Evolutionary conservation across 1,140 invertebrate species (phyloP).

Genomic region (Atta texana): DNA sequence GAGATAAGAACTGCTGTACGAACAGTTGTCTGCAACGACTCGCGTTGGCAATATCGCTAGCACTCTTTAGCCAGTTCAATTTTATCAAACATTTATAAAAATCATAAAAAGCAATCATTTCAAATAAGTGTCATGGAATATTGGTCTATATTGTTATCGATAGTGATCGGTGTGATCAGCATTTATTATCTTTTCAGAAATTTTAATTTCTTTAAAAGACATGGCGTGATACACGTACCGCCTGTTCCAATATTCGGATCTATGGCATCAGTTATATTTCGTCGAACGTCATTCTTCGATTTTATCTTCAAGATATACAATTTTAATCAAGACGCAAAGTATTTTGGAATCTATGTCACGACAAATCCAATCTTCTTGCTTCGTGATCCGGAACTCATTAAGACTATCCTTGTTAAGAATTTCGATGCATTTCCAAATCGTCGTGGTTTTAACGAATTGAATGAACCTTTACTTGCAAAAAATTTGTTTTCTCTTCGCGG

Average conservation of each 20-base stretch:
- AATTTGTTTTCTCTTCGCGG: conserved; percentile 79
- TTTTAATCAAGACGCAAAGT: conserved; percentile 59
- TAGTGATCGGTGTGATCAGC: conserved; percentile 29
- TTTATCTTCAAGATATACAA: conserved; percentile 34
- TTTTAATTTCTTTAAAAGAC: conserved; percentile 70
- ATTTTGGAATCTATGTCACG: conserved; percentile 68
- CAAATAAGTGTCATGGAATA: conserved; percentile 3
- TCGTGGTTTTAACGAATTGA: conserved; percentile 70
- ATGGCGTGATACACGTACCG: conserved; percentile 64
- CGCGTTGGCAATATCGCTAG: background rate
- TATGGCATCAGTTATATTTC: background rate
- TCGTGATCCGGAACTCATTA: conserved; percentile 80
- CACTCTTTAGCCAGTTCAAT: background rate
- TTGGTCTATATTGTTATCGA: conserved; percentile 27
- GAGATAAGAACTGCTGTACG: background rate
- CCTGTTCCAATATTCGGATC: conserved; percentile 67
- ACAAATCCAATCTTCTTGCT: conserved; percentile 77
- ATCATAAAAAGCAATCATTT: background rate
- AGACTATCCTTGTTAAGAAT: conserved; percentile 75
- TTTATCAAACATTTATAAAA: background rate
- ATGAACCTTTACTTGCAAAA: conserved; percentile 77
- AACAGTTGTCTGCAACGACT: background rate
- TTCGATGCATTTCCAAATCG: conserved; percentile 82
- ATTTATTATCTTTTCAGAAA: conserved; percentile 33
- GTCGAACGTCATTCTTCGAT: conserved; percentile 16